Evolutionary conservation across 2,797 vertebrate species (phyloP).

Genomic region (Macroramphosus scolopax): DNA sequence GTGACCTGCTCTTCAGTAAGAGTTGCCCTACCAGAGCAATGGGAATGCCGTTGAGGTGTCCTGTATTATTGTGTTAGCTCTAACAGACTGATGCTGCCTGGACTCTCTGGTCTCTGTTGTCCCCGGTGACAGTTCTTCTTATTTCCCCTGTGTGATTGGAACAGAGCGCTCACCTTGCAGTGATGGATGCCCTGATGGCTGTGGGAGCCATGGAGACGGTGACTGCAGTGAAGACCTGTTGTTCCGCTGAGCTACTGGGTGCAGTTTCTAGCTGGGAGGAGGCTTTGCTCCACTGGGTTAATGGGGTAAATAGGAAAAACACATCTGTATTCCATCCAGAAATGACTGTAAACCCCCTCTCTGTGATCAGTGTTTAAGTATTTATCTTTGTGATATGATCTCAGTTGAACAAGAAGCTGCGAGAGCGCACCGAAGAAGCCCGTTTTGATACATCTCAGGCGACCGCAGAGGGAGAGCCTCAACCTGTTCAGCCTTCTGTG

Average conservation of each 20-base stretch:
- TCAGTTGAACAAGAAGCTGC: slow-evolving; percentile 84
- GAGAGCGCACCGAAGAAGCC: slow-evolving; percentile 75
- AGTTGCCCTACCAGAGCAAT: too few relatives aligned
- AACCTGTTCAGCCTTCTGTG: slow-evolving; percentile 81
- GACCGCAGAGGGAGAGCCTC: slow-evolving; percentile 55
- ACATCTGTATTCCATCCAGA: too few relatives aligned
- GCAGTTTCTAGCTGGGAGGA: slow-evolving; percentile 79
- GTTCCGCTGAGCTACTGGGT: slow-evolving; percentile 68
- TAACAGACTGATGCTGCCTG: slow-evolving; percentile 38
- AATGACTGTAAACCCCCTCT: too few relatives aligned
- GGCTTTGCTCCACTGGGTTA: slow-evolving; percentile 86
- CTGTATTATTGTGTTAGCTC: slow-evolving; percentile 39
- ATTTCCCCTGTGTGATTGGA: slow-evolving; percentile 46
- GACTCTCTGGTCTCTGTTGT: too few relatives aligned
- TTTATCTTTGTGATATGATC: slow-evolving; percentile 12
- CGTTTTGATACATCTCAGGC: slow-evolving; percentile 70
- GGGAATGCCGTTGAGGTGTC: too few relatives aligned
- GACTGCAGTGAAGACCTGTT: slow-evolving; percentile 65
- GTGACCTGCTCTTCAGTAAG: slow-evolving; percentile 19
- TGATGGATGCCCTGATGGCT: slow-evolving; percentile 88
- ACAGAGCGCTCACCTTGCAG: slow-evolving; percentile 86
- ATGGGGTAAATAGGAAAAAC: slow-evolving; percentile 75
- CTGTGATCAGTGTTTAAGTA: too few relatives aligned
- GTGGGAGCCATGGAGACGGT: slow-evolving; percentile 84
- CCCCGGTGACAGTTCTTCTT: slow-evolving; percentile 32